phyloP scores from a whole-genome alignment of 2,113 vertebrate genomes.

The Narcine bancroftii region DNA sequence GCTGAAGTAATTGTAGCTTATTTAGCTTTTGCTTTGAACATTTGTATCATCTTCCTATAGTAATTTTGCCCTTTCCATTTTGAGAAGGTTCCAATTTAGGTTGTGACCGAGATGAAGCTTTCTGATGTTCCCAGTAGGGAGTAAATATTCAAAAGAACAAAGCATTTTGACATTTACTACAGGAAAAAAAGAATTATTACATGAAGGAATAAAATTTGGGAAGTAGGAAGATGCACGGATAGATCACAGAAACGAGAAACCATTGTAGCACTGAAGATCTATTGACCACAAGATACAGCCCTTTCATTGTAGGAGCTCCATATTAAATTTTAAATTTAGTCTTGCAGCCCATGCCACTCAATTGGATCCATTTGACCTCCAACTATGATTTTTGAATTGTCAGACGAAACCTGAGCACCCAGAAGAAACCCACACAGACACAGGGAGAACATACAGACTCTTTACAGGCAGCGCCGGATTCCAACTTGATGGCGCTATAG shows the following conservation, averaged over 20 bases:
- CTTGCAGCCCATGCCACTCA: too few relatives aligned
- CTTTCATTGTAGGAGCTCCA: background rate
- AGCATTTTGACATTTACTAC: background rate
- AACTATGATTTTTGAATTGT: too few relatives aligned
- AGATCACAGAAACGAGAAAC: background rate
- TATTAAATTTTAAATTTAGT: too few relatives aligned
- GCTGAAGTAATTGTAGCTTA: background rate
- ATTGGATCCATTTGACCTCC: too few relatives aligned
- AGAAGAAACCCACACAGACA: too few relatives aligned
- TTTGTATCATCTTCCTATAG: background rate
- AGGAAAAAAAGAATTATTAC: background rate
- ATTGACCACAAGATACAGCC: background rate
- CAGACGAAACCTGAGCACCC: too few relatives aligned
- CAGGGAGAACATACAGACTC: too few relatives aligned
- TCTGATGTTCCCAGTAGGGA: background rate
- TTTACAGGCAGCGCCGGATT: too few relatives aligned
- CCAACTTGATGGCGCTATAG: too few relatives aligned
- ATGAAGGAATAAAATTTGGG: background rate
- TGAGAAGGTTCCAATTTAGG: background rate
- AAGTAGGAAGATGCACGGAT: background rate
- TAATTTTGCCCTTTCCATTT: constrained; percentile 15
- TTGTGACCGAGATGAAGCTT: background rate
- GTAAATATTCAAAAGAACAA: background rate
- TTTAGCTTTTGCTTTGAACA: background rate
- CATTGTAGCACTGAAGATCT: background rate